These are phyloP conservation scores for Cassiopea andromeda DNA, from an alignment of 30 jellyfish, hydroid and myxozoan genomes.

Conservation along the genomic window DNA sequence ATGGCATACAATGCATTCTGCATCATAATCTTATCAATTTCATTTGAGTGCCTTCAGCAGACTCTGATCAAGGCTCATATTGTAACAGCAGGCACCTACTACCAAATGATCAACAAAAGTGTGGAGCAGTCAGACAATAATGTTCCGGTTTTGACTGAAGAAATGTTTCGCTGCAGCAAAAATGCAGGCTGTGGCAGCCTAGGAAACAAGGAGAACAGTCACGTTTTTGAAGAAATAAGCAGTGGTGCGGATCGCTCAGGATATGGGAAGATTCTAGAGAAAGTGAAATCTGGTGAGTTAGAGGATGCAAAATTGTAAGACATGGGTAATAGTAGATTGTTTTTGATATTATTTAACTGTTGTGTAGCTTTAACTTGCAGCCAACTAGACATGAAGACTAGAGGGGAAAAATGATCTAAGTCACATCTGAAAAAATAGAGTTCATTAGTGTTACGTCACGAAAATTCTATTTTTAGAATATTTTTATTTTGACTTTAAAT, in stretches of 20 bases:
- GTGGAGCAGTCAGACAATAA: not conserved
- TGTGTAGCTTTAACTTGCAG: no score
- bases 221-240: not conserved
- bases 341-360: no score
- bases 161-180: conserved; percentile 39
- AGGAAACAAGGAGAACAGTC: conserved; percentile 13
- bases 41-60: not conserved
- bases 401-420: no score
- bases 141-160: not conserved
- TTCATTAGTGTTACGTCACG: no score
- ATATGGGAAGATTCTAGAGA: conserved; percentile 20
- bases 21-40: not conserved
- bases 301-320: not conserved
- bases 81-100: conserved; percentile 31
- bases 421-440: no score
- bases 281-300: conserved; percentile 35
- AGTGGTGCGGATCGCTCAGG: not conserved
- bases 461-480: no score
- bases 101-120: not conserved
- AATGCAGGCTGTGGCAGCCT: conserved; percentile 1
- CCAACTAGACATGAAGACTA: no score
- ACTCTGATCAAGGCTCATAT: not conserved
- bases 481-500: no score
- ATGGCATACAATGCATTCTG: not conserved
- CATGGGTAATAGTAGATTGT: no score